Evolutionary conservation across 2,797 vertebrate genomes (phyloP), one percentile per base, ranked within the genome.

Genomic region (Acomys russatus): DNA sequence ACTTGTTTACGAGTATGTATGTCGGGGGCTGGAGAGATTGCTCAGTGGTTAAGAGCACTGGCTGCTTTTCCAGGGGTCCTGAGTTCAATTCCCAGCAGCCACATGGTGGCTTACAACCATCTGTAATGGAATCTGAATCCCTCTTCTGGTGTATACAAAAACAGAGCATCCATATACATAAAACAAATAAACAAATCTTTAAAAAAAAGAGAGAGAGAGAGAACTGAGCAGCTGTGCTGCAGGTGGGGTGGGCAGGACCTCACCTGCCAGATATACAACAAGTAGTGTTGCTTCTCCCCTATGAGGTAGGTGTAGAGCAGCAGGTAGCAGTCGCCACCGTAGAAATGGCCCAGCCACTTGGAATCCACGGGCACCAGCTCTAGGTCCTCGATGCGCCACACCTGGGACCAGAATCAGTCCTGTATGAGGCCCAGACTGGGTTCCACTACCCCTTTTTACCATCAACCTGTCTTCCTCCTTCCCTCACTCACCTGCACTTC

Each of bases 221-320:
- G 63, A 25, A 22, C 68, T n/a, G 68, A 17, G 33, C 56, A 59
- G 56, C 56, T 59, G 56, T 18, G 56, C 23, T 59, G 51, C 15
- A 11, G 15, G 68, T 87, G n/a, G 78, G 61, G 2, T 0, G 8
- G 63, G 25, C 2, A 12, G 49, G 15, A 30, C 78, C 99, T 98
- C 80, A 99, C 99, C 99, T 99, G 99, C 99, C 99, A 99, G 38
- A 99, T 96, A 98, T 99, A 99, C 92, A 99, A 97, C 70, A 99
- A 98, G 95, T 99, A 99, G 96, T 99, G 97, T 54, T 98, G 38
- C 98, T 98, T 99, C 96, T 98, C 96, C 61, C 98, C 98, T 77
- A 99, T 98, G 0, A 94, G 96, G 92, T 99, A 99, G 88, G 98
- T 99, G 92, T 99, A 99, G 85, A 99, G 99, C 82, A 99, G 96